Evolutionary conservation across 2,888 invertebrate genomes (phyloP), one percentile per base, ranked within the genome.

Genomic region (Agriotes lineatus): DNA sequence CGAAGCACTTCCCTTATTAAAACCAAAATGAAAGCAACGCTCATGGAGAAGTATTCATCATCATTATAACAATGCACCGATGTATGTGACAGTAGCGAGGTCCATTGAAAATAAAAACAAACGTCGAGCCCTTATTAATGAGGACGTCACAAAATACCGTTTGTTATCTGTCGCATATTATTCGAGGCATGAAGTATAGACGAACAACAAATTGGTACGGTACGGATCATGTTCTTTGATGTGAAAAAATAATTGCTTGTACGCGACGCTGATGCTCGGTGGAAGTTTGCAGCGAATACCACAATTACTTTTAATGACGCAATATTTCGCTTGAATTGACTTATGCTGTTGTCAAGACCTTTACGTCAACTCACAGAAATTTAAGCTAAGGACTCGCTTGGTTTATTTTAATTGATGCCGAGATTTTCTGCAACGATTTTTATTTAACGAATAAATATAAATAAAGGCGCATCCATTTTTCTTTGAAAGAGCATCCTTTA

Each of bases 71-170:
- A 52, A 52, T 30, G 52, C 25, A 16, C 33, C 19, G 30, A 33
- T 52, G 52, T 33, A 52, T 52, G 52, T 52, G 52, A 52, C 52
- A 18, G 16, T 14, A 50, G 14, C n/a, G 12, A 50, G n/a, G 12
- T 1, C 14, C 20, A 22, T 25, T 12, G 14, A 33, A 52, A 52
- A 52, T 52, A 52, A 52, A 52, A 52, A 52, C 52, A 52, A 30
- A 52, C 12, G 52, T 22, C 30, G 14, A 18, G 52, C 52, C 10
- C 1, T 52, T 52, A 52, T 52, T 52, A 52, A 52, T 52, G 52
- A 52, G 52, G 33, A 25, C 14, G 25, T 52, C 25, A 30, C 16
- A 2, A 30, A 30, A 30, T 52, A 52, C 52, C 30, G 52, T 30
- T 25, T 52, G 30, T 52, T 52, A 30, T 52, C 30, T 52, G 30